Conservation (phyloP, 1,140 invertebrate genomes). For the Papilio glaucus region DNA sequence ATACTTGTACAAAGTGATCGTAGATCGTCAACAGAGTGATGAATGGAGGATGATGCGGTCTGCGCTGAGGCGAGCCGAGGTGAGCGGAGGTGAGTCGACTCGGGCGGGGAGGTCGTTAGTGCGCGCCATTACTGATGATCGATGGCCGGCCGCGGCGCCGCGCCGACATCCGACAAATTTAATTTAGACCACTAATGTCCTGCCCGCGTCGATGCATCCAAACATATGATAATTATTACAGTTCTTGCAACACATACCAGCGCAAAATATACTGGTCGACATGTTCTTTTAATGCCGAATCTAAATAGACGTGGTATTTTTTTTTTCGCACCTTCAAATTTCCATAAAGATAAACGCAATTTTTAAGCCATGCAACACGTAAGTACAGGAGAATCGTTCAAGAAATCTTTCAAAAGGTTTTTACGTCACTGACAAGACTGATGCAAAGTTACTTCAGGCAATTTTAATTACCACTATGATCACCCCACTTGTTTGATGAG, state of each 20-base stretch:
- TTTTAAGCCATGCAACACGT: too few relatives aligned
- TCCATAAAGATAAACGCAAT: too few relatives aligned
- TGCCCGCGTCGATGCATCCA: constrained; percentile 38
- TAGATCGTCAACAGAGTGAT: constrained; percentile 54
- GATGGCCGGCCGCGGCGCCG: constrained; percentile 69
- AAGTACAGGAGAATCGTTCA: too few relatives aligned
- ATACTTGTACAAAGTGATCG: too few relatives aligned
- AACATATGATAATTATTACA: constrained; percentile 51
- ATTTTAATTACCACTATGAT: neutral
- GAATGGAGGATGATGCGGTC: constrained; percentile 47
- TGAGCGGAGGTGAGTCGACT: constrained; percentile 42
- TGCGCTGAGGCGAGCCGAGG: neutral
- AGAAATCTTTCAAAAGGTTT: too few relatives aligned
- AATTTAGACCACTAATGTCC: constrained; percentile 73
- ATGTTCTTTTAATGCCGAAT: neutral
- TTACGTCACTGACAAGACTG: too few relatives aligned
- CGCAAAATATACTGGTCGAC: neutral
- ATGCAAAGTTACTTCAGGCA: too few relatives aligned
- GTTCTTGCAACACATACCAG: constrained; percentile 20
- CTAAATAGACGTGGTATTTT: too few relatives aligned
- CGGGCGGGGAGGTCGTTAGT: constrained; percentile 70
- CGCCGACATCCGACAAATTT: constrained; percentile 75
- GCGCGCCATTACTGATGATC: constrained; percentile 73
- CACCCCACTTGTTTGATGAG: neutral
- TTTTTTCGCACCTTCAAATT: too few relatives aligned